A percentile compares a stretch with the other conserved stretches of the same genome.
Evolutionary conservation across 1,140 invertebrate species (phyloP).

Genomic region (Heliothis virescens): DNA sequence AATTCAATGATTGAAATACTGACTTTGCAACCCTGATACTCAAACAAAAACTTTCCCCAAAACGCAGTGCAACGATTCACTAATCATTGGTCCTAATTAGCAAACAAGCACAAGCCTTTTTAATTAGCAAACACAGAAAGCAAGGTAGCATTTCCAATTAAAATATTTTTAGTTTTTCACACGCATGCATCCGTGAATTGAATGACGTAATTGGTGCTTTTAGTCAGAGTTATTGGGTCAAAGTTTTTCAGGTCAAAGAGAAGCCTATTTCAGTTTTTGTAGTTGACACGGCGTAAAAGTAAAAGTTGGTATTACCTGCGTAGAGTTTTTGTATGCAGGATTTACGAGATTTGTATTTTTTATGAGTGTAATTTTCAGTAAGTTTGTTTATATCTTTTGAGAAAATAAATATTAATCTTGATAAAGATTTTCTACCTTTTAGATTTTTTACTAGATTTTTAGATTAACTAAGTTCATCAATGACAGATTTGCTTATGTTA

Average conservation of each 20-base stretch:
- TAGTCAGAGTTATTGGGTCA: slow-evolving; percentile 6
- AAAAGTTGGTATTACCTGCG: too few relatives aligned
- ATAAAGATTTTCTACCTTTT: too few relatives aligned
- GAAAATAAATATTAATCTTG: too few relatives aligned
- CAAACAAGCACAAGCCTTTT: neutral
- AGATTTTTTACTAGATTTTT: too few relatives aligned
- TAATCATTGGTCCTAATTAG: slow-evolving; percentile 26
- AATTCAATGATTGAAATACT: too few relatives aligned
- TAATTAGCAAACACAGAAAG: slow-evolving; percentile 10
- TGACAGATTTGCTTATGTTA: too few relatives aligned
- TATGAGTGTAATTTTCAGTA: too few relatives aligned
- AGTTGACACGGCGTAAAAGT: neutral
- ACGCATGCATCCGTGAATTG: neutral
- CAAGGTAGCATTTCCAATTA: slow-evolving; percentile 31
- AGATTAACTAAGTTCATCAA: too few relatives aligned
- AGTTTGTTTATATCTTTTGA: too few relatives aligned
- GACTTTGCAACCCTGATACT: too few relatives aligned
- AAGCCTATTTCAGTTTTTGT: neutral
- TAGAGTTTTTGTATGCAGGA: too few relatives aligned
- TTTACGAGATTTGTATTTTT: too few relatives aligned
- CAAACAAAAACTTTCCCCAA: neutral
- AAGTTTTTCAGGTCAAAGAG: slow-evolving; percentile 21
- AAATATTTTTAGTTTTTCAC: slow-evolving; percentile 24
- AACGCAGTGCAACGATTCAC: neutral
- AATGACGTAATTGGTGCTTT: slow-evolving; percentile 31